Evolutionary conservation across 2,113 vertebrate genomes (phyloP).

Genomic region (Trichomycterus rosablanca): DNA sequence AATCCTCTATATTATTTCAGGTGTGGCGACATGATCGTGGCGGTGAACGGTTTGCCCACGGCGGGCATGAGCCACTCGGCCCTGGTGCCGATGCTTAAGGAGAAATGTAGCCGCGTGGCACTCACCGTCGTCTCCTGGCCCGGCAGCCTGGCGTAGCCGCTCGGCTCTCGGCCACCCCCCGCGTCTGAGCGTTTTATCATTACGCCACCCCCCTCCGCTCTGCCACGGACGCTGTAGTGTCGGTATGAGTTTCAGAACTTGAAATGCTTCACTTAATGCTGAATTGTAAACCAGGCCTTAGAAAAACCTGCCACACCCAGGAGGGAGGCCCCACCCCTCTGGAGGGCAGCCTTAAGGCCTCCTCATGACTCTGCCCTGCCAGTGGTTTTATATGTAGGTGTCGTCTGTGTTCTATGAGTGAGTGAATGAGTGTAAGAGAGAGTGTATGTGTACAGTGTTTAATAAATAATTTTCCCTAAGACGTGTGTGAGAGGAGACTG

Average conservation of each 20-base stretch:
- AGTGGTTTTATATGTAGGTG: conserved; percentile 64
- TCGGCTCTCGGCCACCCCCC: conserved; percentile 5
- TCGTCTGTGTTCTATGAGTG: conserved; percentile 51
- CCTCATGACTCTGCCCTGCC: conserved; percentile 61
- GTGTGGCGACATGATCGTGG: conserved; percentile 98
- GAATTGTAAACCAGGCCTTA: conserved; percentile 63
- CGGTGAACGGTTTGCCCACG: conserved; percentile 89
- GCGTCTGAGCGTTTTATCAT: conserved; percentile 28
- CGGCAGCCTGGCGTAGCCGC: conserved; percentile 79
- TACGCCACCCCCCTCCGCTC: conserved; percentile 28
- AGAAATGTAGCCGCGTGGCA: conserved; percentile 92
- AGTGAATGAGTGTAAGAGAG: conserved; percentile 39
- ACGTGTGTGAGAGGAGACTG: conserved; percentile 15
- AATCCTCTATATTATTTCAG: conserved; percentile 59
- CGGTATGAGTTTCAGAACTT: conserved; percentile 36
- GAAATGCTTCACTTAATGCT: conserved; percentile 43
- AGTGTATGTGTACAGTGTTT: conserved; percentile 43
- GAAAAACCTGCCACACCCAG: conserved; percentile 61
- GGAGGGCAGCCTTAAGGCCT: conserved; percentile 54
- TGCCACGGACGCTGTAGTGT: conserved; percentile 39
- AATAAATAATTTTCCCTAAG: conserved; percentile 57
- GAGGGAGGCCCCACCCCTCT: conserved; percentile 49
- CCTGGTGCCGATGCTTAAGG: conserved; percentile 95
- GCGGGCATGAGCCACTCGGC: conserved; percentile 98
- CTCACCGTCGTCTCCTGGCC: conserved; percentile 97